Base-by-base conservation (phyloP, 1,140 invertebrate genomes). In the Palaemon carinicauda region DNA sequence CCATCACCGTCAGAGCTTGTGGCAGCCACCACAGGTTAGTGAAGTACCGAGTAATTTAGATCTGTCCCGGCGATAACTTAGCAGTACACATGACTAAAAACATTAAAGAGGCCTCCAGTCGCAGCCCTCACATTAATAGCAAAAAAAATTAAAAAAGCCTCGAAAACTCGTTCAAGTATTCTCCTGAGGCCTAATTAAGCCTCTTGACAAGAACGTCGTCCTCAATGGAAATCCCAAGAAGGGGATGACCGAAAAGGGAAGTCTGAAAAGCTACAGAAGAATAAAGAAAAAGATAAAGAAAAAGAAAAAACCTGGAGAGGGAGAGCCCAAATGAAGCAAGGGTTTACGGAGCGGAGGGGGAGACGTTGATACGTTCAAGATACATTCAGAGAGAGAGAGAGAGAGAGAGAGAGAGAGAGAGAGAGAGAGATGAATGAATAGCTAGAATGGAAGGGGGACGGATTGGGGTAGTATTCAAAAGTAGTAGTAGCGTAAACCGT, bases 321-420 rank as follows among this genome's bases (percentile, higher is more conserved):
- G 69, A 27, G 29, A 27, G 27, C n/a, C n/a, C n/a, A n/a, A 31
- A 73, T 24, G 21, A 15, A 73, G 69, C n/a, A 29, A 14, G 29
- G 31, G 3, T 41, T 19, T 14, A 14, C 41, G 31, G 41, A 24
- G 27, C 14, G 27, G 73, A 31, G 73, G 14, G 14, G 41, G 73
- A 41, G 1, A 41, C 41, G 33, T 41, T 41, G 33, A 41, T 29
- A 24, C 60, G 21, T 29, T 65, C 60, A 69, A n/a, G 60, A 69
- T 5, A 69, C 5, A 69, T 15, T 19, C 15, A 69, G 60, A 69
- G 60, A 69, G 60, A 69, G 60, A 69, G 60, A 69, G 60, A 69
- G 60, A 69, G 60, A 69, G 60, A 69, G 60, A 69, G 60, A 69
- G 60, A 69, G 60, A 69, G 60, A 69, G 60, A 69, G 60, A 69